Conservation (phyloP, 2,888 invertebrate genomes). For the Antheraea yamamai region DNA sequence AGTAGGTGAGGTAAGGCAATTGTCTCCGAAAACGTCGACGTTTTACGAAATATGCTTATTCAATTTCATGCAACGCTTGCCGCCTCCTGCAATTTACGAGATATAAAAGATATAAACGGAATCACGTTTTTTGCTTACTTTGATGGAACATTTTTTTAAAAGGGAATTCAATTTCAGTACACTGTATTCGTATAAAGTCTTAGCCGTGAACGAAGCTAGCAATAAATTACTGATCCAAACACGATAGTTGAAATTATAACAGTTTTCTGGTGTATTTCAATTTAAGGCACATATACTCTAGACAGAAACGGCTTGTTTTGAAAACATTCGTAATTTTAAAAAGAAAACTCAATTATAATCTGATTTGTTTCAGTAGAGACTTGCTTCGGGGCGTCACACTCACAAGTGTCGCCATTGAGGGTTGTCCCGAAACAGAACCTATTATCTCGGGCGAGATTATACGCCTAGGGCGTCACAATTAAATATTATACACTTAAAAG, state of each 20-base stretch:
- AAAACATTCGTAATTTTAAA: conserved; percentile 60
- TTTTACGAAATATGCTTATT: conserved; percentile 83
- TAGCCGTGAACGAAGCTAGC: conserved; percentile 47
- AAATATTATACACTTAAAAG: conserved; percentile 83
- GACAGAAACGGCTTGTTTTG: conserved; percentile 18
- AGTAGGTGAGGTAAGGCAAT: conserved; percentile 83
- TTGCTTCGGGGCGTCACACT: conserved; percentile 75
- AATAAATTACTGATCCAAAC: neutral
- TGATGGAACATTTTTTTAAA: conserved; percentile 80
- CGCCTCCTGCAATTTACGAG: conserved; percentile 83
- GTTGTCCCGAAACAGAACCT: conserved; percentile 82
- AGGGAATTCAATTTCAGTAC: conserved; percentile 78
- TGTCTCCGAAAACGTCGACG: conserved; percentile 81
- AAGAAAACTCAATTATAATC: conserved; percentile 78
- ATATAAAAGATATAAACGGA: conserved; percentile 83
- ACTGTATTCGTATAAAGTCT: conserved; percentile 73
- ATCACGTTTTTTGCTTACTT: conserved; percentile 82
- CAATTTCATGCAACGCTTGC: conserved; percentile 83
- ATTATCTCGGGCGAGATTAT: conserved; percentile 83
- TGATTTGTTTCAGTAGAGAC: conserved; percentile 77
- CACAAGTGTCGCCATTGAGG: conserved; percentile 77
- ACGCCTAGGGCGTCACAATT: conserved; percentile 83
- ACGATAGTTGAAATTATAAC: neutral
- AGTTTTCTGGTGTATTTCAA: neutral
- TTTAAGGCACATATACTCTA: neutral